These are phyloP conservation scores for Campopleginae sp. DNA, from an alignment of 2,888 invertebrate genomes.

Conservation along the genomic window DNA sequence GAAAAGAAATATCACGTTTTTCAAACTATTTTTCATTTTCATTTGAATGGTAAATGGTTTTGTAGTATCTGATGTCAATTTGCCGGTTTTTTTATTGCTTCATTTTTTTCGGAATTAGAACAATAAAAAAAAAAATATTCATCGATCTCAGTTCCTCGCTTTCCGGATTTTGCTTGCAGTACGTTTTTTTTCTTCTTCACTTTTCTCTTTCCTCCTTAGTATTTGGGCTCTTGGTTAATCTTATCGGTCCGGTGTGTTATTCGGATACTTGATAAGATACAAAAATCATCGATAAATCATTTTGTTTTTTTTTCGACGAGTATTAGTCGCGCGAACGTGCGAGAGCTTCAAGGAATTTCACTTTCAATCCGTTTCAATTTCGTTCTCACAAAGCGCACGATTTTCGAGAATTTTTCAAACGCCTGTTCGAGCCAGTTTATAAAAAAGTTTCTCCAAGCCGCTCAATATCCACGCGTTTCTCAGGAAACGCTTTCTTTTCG, in stretches of 20 bases:
- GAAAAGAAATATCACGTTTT: not conserved
- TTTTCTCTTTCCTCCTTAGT: not conserved
- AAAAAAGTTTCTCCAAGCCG: not conserved
- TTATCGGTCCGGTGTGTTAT: conserved; percentile 76
- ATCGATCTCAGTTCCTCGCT: conserved; percentile 24
- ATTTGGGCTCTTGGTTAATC: conserved; percentile 72
- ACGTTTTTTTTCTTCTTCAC: not conserved
- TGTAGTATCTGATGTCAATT: not conserved
- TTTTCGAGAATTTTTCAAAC: not conserved
- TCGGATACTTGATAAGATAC: conserved; percentile 69
- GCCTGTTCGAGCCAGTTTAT: not conserved
- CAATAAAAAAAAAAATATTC: not conserved
- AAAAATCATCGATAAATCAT: conserved; percentile 71
- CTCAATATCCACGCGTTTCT: not conserved
- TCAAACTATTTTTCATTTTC: not conserved
- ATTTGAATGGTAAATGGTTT: not conserved
- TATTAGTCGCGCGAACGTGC: conserved; percentile 74
- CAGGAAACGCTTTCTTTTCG: not conserved
- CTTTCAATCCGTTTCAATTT: not conserved
- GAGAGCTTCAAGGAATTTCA: conserved; percentile 14
- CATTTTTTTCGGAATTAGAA: not conserved
- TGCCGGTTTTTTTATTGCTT: not conserved
- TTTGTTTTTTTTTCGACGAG: conserved; percentile 75
- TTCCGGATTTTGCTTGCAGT: conserved; percentile 6
- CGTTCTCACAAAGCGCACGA: not conserved